Conservation (phyloP, 1,140 invertebrate species). For the Rhizoglyphus robini region DNA sequence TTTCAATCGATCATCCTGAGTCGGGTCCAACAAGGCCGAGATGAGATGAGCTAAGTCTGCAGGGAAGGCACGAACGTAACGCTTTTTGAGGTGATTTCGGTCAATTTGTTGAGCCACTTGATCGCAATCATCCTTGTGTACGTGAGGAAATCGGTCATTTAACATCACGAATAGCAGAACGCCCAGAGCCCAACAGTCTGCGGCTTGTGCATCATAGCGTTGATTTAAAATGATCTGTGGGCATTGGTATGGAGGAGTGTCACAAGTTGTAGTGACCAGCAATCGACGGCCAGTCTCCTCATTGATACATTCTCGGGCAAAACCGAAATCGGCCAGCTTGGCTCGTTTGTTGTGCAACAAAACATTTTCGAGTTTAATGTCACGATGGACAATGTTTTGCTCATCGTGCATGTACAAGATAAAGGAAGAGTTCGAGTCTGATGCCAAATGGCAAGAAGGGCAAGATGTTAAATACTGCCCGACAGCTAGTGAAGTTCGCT, state of each 20-base stretch:
- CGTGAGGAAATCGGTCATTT: constrained; percentile 33
- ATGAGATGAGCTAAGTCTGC: constrained; percentile 39
- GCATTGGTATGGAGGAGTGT: constrained; percentile 27
- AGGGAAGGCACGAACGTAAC: constrained; percentile 45
- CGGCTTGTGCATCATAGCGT: constrained; percentile 25
- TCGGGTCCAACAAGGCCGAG: constrained; percentile 59
- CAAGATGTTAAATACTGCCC: too few species aligned
- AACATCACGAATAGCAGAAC: constrained; percentile 30
- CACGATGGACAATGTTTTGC: constrained; percentile 16
- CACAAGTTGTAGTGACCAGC: constrained; percentile 26
- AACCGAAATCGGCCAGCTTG: constrained; percentile 19
- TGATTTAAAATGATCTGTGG: constrained; percentile 28
- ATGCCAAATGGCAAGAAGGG: too few species aligned
- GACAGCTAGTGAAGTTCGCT: too few species aligned
- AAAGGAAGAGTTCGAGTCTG: too few species aligned
- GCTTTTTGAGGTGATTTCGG: constrained; percentile 54
- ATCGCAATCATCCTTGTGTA: constrained; percentile 30
- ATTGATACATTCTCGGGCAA: neutral
- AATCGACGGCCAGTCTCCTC: neutral
- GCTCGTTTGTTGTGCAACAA: too few species aligned
- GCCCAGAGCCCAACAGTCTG: constrained; percentile 29
- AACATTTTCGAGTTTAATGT: constrained; percentile 19
- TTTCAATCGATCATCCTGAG: constrained; percentile 53
- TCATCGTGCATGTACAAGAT: constrained; percentile 16
- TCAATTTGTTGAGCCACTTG: constrained; percentile 42